phyloP scores from a whole-genome alignment of 2,113 vertebrate genomes.

The Amphiprion ocellaris region DNA sequence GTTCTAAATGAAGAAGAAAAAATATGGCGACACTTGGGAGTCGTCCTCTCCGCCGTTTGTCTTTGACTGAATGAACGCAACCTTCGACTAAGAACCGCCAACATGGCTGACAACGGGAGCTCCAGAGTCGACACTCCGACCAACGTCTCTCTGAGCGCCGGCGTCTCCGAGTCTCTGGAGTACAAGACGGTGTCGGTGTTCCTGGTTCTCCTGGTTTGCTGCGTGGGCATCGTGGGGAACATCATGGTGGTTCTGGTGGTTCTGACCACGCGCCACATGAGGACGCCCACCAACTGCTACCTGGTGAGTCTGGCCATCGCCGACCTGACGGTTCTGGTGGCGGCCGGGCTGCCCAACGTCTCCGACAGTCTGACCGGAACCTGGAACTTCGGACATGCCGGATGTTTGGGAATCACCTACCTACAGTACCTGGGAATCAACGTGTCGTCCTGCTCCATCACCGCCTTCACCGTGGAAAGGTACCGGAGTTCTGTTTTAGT shows the following conservation, averaged over 20 bases:
- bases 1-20: slow-evolving; percentile 28
- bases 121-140: slow-evolving; percentile 79
- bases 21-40: slow-evolving; percentile 9
- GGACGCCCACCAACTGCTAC: slow-evolving; percentile 88
- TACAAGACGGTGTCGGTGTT: slow-evolving; percentile 85
- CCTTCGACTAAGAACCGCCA: slow-evolving; percentile 10
- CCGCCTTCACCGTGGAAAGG: slow-evolving; percentile 88
- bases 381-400: slow-evolving; percentile 84
- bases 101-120: slow-evolving; percentile 80
- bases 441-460: slow-evolving; percentile 88
- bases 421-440: slow-evolving; percentile 89
- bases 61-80: slow-evolving; percentile 6
- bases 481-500: slow-evolving; percentile 5
- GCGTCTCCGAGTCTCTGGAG: slow-evolving; percentile 75
- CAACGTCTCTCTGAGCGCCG: slow-evolving; percentile 79
- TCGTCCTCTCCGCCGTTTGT: not conserved
- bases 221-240: slow-evolving; percentile 86
- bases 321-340: slow-evolving; percentile 86
- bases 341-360: slow-evolving; percentile 86
- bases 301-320: slow-evolving; percentile 88
- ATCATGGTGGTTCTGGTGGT: slow-evolving; percentile 89
- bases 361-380: slow-evolving; percentile 85
- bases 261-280: slow-evolving; percentile 85
- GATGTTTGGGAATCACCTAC: slow-evolving; percentile 88
- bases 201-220: slow-evolving; percentile 85